Percentiles rank a stretch among this genome's conserved stretches.
phyloP scores from a whole-genome alignment of 2,797 vertebrate species.

The Pelobates cultripes region DNA sequence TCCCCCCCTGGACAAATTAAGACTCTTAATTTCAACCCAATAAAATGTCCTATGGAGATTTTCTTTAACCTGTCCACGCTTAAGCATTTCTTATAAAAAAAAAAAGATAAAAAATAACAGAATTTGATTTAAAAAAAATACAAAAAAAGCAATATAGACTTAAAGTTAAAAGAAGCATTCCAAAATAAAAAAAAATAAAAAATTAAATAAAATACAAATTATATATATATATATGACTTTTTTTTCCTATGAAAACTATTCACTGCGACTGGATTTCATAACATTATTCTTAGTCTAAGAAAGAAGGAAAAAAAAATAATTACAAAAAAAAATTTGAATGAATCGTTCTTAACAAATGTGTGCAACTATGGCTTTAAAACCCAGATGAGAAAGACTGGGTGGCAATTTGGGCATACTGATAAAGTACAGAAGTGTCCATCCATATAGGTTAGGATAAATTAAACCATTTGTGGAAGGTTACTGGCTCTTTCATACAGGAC shows the following conservation, averaged over 20 bases:
- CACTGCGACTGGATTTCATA: conserved; percentile 25
- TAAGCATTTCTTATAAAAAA: not conserved
- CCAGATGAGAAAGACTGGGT: conserved; percentile 62
- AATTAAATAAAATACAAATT: conserved; percentile 11
- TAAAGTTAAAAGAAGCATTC: conserved; percentile 6
- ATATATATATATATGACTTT: conserved; percentile 23
- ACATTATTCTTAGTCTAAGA: conserved; percentile 30
- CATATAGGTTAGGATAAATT: conserved; percentile 69
- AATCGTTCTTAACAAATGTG: conserved; percentile 41
- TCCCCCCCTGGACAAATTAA: conserved; percentile 65
- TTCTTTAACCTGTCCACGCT: conserved; percentile 17
- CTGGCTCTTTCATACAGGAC: conserved; percentile 65
- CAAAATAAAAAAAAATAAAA: conserved; percentile 1
- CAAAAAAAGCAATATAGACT: conserved; percentile 21
- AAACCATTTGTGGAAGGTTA: conserved; percentile 63
- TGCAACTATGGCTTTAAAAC: conserved; percentile 66
- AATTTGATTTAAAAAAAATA: conserved; percentile 12
- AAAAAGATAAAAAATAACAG: not conserved
- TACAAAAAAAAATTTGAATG: conserved; percentile 30
- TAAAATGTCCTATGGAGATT: conserved; percentile 16
- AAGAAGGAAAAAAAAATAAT: conserved; percentile 26
- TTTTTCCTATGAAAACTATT: conserved; percentile 5
- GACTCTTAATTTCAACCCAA: conserved; percentile 60
- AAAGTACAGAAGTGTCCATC: conserved; percentile 63
- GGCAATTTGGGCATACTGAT: conserved; percentile 61